Evolutionary conservation across 2,797 vertebrate species (phyloP).

Genomic region (Acropternis orthonyx): DNA sequence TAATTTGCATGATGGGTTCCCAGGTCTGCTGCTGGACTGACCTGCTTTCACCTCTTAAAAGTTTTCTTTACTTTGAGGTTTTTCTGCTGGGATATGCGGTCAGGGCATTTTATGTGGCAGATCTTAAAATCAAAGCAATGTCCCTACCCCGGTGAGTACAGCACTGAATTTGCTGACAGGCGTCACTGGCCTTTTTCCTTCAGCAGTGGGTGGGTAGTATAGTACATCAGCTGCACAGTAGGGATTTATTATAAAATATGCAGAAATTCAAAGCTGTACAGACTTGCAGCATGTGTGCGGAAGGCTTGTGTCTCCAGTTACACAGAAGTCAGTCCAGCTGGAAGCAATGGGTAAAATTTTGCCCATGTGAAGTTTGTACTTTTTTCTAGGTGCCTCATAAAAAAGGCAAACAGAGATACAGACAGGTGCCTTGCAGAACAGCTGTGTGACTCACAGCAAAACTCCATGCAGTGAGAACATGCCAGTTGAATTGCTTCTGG

Average conservation of each 20-base stretch:
- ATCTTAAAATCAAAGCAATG: not conserved
- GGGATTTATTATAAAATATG: not conserved
- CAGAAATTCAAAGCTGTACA: not conserved
- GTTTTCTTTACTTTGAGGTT: not conserved
- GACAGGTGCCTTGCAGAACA: not conserved
- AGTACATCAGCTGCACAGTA: not conserved
- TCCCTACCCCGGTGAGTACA: not conserved
- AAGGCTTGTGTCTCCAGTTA: not conserved
- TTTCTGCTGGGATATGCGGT: not conserved
- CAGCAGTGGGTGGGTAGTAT: not conserved
- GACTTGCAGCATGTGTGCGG: not conserved
- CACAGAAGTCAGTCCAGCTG: accelerated
- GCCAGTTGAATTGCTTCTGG: slow-evolving; percentile 42
- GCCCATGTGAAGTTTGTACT: not conserved
- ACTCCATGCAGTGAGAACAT: slow-evolving; percentile 4
- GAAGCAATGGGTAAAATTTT: not conserved
- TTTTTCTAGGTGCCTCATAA: not conserved
- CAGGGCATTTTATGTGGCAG: not conserved
- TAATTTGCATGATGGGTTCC: not conserved
- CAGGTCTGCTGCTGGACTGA: not conserved
- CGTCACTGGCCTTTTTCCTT: not conserved
- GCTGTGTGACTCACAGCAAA: not conserved
- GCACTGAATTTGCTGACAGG: not conserved
- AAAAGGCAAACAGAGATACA: not conserved
- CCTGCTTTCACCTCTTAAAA: not conserved